Evolutionary conservation across 2,113 vertebrate species (phyloP).

Genomic region (Nyctereutes procyonoides): DNA sequence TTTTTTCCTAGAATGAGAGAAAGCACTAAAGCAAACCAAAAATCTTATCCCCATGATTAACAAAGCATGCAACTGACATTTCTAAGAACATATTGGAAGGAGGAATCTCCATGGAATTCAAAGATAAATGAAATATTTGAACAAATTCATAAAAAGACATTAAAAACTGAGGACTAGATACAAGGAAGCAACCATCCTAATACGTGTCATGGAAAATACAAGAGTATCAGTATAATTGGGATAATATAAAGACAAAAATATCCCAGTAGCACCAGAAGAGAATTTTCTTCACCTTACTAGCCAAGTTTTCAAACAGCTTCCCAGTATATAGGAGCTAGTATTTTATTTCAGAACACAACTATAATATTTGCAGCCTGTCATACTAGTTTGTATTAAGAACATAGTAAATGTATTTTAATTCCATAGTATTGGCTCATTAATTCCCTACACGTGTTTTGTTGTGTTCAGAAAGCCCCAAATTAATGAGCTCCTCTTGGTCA

Average conservation of each 20-base stretch:
- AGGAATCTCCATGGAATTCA: neutral
- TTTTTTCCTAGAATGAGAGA: neutral
- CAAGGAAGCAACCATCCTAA: neutral
- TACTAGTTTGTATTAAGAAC: neutral
- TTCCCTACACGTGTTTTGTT: neutral
- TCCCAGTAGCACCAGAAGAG: neutral
- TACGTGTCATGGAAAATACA: neutral
- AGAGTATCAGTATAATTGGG: neutral
- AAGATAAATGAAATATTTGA: neutral
- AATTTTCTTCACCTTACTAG: neutral
- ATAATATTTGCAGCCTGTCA: neutral
- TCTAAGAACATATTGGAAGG: neutral
- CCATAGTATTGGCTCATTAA: neutral
- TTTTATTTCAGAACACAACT: neutral
- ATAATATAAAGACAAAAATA: neutral
- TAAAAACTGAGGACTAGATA: neutral
- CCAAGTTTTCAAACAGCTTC: neutral
- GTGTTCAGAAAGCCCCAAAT: neutral
- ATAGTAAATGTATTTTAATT: slow-evolving; percentile 30
- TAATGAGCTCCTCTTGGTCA: neutral
- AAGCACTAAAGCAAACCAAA: neutral
- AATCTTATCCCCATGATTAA: neutral
- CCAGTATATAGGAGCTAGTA: neutral
- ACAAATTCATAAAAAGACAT: neutral
- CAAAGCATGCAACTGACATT: neutral